phyloP scores from a whole-genome alignment of 2,113 vertebrate species.

The Lichenostomus cassidix region DNA sequence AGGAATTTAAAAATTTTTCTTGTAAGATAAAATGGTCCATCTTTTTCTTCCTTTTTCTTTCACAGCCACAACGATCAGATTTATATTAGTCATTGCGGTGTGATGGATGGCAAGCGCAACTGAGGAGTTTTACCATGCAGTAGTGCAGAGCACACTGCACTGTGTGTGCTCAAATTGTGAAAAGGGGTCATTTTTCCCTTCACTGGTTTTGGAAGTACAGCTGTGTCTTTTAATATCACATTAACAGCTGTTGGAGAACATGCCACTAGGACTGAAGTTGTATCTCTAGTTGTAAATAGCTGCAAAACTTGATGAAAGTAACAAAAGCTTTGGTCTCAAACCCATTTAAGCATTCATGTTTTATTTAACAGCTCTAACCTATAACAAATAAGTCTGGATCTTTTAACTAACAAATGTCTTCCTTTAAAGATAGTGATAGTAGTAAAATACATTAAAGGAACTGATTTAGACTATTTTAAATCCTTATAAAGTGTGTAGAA shows the following conservation, averaged over 20 bases:
- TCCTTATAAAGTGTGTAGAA: neutral
- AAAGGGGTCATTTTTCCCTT: neutral
- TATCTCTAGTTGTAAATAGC: neutral
- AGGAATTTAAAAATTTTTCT: neutral
- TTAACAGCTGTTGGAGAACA: neutral
- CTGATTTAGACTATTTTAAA: neutral
- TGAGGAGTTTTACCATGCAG: neutral
- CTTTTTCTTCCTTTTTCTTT: neutral
- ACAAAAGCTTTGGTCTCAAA: neutral
- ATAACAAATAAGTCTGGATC: neutral
- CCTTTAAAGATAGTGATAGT: neutral
- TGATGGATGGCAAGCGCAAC: accelerated
- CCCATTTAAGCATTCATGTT: neutral
- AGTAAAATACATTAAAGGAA: neutral
- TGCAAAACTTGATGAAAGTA: neutral
- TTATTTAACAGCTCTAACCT: neutral
- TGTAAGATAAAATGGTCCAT: neutral
- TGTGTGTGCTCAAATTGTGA: neutral
- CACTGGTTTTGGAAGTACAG: neutral
- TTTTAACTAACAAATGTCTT: neutral
- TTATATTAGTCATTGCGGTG: neutral
- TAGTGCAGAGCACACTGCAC: neutral
- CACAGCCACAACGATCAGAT: neutral
- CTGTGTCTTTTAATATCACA: neutral
- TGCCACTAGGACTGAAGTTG: neutral